Evolutionary conservation across 1,140 invertebrate species (phyloP).

Genomic region (Gonioctena quinquepunctata): DNA sequence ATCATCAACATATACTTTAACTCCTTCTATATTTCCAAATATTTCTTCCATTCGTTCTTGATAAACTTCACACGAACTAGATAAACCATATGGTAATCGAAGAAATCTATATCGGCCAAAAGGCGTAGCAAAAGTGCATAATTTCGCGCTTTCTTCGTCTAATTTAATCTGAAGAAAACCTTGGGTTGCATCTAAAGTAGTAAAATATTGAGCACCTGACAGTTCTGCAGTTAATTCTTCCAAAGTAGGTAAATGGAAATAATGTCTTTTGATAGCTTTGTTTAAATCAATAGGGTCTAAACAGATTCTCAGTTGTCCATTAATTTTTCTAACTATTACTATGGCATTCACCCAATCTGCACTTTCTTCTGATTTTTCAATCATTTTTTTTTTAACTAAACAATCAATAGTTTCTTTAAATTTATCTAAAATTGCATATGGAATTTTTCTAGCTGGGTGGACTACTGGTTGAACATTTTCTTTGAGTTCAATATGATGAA

Average conservation of each 20-base stretch:
- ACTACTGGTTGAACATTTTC: constrained; percentile 37
- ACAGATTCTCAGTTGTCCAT: constrained; percentile 53
- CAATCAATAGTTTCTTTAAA: constrained; percentile 47
- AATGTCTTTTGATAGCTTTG: constrained; percentile 52
- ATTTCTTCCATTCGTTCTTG: constrained; percentile 29
- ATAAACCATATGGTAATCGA: constrained; percentile 51
- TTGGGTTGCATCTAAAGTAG: constrained; percentile 52
- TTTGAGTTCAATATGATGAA: constrained; percentile 20
- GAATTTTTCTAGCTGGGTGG: constrained; percentile 47
- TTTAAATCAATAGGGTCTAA: constrained; percentile 59
- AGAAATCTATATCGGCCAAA: constrained; percentile 54
- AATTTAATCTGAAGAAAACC: constrained; percentile 57
- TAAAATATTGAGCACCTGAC: constrained; percentile 49
- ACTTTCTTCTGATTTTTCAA: constrained; percentile 42
- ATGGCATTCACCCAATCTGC: constrained; percentile 48
- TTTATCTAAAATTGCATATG: constrained; percentile 44
- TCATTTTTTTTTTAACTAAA: constrained; percentile 45
- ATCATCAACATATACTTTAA: constrained; percentile 32
- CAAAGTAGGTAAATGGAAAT: constrained; percentile 53
- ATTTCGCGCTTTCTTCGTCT: constrained; percentile 44
- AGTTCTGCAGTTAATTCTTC: constrained; percentile 51
- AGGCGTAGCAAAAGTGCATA: constrained; percentile 57
- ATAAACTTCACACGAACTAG: constrained; percentile 35
- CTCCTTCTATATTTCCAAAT: constrained; percentile 24
- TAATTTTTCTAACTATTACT: constrained; percentile 52